Percentiles rank a stretch among this genome's conserved stretches.
These are phyloP conservation scores for Gallinago nigripennis DNA, from an alignment of 2,797 vertebrate species.

Conservation along the genomic window DNA sequence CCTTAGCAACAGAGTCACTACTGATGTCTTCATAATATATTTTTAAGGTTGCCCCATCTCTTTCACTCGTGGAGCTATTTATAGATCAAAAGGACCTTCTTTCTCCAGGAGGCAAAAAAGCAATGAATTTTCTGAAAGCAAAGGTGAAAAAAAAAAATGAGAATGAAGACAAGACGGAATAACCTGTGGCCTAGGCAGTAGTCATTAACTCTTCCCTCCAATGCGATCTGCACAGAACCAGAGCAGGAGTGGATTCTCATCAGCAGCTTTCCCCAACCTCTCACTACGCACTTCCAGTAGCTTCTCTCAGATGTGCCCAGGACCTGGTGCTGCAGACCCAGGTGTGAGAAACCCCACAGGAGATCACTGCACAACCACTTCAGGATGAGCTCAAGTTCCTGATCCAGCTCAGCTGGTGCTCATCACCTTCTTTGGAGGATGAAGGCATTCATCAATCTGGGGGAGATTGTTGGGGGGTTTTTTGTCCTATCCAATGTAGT, in stretches of 20 bases:
- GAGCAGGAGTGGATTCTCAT: neutral
- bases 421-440: neutral
- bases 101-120: constrained; percentile 7
- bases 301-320: neutral
- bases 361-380: neutral
- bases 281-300: neutral
- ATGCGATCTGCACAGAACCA: neutral
- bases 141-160: neutral
- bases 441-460: neutral
- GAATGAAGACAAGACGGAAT: neutral
- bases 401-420: neutral
- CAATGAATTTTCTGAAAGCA: constrained; percentile 49
- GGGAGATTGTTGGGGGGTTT: neutral
- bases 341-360: neutral
- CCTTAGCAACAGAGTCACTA: constrained; percentile 30
- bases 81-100: constrained; percentile 67
- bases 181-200: constrained; percentile 9
- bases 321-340: neutral
- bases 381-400: neutral
- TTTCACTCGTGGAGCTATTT: constrained; percentile 63
- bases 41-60: constrained; percentile 39
- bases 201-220: constrained; percentile 19
- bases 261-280: neutral
- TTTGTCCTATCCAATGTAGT: neutral
- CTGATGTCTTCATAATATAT: neutral